Conservation (phyloP, 2,888 invertebrate genomes). For the Falcaria lacertinaria region DNA sequence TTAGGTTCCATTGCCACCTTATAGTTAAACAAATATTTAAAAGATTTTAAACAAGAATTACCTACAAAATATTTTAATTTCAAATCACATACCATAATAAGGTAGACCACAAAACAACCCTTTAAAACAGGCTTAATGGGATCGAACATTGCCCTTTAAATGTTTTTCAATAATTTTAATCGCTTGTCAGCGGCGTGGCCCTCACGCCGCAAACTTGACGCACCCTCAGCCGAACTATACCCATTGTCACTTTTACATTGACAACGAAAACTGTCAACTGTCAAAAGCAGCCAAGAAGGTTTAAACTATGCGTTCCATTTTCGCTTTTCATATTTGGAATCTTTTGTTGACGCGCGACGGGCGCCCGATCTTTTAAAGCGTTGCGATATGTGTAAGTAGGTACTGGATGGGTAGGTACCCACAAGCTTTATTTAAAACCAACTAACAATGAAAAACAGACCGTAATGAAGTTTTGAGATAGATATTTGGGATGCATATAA, state of each 20-base stretch:
- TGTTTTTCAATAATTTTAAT: conserved; percentile 74
- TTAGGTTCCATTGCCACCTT: too few relatives aligned
- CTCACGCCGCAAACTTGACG: conserved; percentile 52
- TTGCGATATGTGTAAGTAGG: conserved; percentile 23
- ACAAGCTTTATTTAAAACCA: too few relatives aligned
- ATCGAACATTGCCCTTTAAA: conserved; percentile 49
- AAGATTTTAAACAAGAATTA: too few relatives aligned
- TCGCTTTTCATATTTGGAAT: conserved; percentile 61
- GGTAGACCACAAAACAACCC: conserved; percentile 44
- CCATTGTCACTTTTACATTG: conserved; percentile 62
- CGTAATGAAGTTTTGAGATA: too few relatives aligned
- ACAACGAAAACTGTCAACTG: conserved; percentile 78
- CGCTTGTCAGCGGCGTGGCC: conserved; percentile 63
- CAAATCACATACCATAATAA: neutral
- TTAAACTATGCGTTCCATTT: conserved; percentile 74
- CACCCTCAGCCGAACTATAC: conserved; percentile 70
- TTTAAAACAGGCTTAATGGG: conserved; percentile 26
- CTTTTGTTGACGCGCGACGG: conserved; percentile 52
- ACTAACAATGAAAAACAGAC: too few relatives aligned
- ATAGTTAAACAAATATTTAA: too few relatives aligned
- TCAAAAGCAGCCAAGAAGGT: conserved; percentile 75
- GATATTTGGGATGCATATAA: too few relatives aligned
- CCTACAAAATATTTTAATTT: too few relatives aligned
- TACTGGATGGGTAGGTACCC: too few relatives aligned
- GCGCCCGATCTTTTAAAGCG: conserved; percentile 39